Base-by-base conservation (phyloP, 2,888 invertebrate genomes). In the Amitus sp. region DNA sequence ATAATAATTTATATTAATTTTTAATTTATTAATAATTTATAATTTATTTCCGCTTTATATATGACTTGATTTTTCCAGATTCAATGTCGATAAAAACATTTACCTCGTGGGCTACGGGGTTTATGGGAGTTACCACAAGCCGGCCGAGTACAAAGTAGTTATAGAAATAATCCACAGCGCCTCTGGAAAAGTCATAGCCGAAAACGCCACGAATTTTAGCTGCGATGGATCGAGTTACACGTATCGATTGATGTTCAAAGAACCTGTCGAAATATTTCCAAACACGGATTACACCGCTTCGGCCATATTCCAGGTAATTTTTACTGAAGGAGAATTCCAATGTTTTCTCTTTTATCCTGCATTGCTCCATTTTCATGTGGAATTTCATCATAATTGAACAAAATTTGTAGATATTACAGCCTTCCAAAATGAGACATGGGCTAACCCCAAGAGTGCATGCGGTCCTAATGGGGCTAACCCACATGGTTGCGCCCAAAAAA, bases 101-200 rank as follows among this genome's bases (percentile, higher is more conserved):
- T 93, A 90, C 82, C 87, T 94, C 15, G 90, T 93, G 58, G 94
- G 94, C 1, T 92, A 94, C 81, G 94, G 94, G 55, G 83, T 94
- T 63, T 94, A 93, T 79, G 94, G 93, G 23, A 92, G 93, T 23
- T 90, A 92, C 72, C 90, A 91, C 78, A 91, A 91, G 18, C 87
- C 89, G 1, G 88, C 90, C 5, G 92, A 93, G 76, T 94, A 93
- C 80, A 87, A 89, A 76, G 92, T 90, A 34, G 87, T 88, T 71
- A 88, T 93, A 69, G 88, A 93, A 88, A 86, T 93, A 58, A 88
- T 92, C 62, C 91, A 92, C 76, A 86, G 90, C 17, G 89, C 90
- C 1, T 89, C 91, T 1, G 89, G 89, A 62, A 90, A 90, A 75
- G 87, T 92, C 5, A 86, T 87, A 64, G 93, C 91, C 0, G 87